Evolutionary conservation across 1,140 invertebrate genomes (phyloP).

Genomic region (Drosophila gunungcola): DNA sequence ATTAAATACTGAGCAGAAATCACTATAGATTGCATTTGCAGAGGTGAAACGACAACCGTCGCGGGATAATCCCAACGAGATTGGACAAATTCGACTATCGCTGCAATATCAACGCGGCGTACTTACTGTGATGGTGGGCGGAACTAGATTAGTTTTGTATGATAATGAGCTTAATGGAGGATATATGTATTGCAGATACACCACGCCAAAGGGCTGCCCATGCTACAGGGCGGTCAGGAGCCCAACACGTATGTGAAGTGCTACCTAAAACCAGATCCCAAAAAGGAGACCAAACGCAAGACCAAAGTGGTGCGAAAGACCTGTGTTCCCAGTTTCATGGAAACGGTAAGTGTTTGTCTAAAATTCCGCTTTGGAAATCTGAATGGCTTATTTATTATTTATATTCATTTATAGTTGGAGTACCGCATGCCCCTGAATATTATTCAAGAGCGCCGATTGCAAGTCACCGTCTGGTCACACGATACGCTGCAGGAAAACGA

Average conservation of each 20-base stretch:
- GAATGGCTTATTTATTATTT: neutral
- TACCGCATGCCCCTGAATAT: slow-evolving; percentile 94
- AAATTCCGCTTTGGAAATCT: neutral
- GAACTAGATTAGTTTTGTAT: neutral
- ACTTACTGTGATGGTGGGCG: slow-evolving; percentile 91
- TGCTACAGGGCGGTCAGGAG: slow-evolving; percentile 89
- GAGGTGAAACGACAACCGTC: slow-evolving; percentile 72
- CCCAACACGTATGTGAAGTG: slow-evolving; percentile 96
- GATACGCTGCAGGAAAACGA: slow-evolving; percentile 98
- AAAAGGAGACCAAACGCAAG: slow-evolving; percentile 96
- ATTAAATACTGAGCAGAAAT: neutral
- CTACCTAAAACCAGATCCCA: slow-evolving; percentile 95
- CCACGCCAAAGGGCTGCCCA: slow-evolving; percentile 92
- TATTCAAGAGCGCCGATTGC: slow-evolving; percentile 90
- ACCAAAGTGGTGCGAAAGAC: slow-evolving; percentile 96
- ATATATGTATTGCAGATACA: slow-evolving; percentile 85
- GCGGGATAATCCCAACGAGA: slow-evolving; percentile 73
- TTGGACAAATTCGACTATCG: slow-evolving; percentile 92
- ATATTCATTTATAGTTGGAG: slow-evolving; percentile 88
- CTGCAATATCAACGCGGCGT: slow-evolving; percentile 91
- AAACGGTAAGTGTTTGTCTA: slow-evolving; percentile 90
- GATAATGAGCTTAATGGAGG: neutral
- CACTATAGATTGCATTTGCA: slow-evolving; percentile 12
- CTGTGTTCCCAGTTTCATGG: slow-evolving; percentile 98
- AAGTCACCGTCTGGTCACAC: slow-evolving; percentile 98